Evolutionary conservation across 2,113 vertebrate species (phyloP), one percentile per base, ranked within the genome.

Genomic region (Smithornis capensis): DNA sequence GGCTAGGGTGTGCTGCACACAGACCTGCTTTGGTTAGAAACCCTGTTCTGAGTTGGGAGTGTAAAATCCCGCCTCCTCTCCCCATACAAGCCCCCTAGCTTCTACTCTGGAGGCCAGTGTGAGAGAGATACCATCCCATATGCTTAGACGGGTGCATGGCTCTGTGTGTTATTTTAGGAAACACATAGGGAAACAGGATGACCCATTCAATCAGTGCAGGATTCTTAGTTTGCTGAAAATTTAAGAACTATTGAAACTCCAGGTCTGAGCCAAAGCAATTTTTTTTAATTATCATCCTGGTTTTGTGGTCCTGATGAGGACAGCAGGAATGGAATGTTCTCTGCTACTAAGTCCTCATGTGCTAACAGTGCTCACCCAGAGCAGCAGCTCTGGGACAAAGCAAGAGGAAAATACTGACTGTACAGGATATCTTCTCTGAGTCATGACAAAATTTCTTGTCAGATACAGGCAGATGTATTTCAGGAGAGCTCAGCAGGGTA

Each of bases 291-390:
- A 85, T 71, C 82, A 52, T 71, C 79, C 67, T 0, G 0, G 12
- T 85, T 93, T 91, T 76, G 70, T 76, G 67, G 70, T 93, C 75
- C 87, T 93, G 92, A 91, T 0, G 0, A 90, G 63, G 67, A 65
- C 71, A 93, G 78, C 17, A 64, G 80, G 85, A 93, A 94, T 93
- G 75, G 94, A 95, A 94, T 77, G 52, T 83, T 93, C 83, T 88
- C 88, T 0, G 3, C 76, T 83, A 88, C 90, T 0, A 1, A 62
- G 47, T 47, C 86, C n/a, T 83, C 59, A 80, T 0, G 0, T 73
- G 55, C 53, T 83, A 88, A 80, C 23, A 21, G 29, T 0, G 0
- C 45, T 90, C 42, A 65, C 53, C 79, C 10, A 4, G 50, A 86
- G 31, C 71, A 88, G 82, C 67, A 88, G 76, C 4, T 4, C 18